Percentiles rank a stretch among this genome's conserved stretches.
Conservation (phyloP, 2,113 vertebrate species). For the Cyanoliseus patagonus region DNA sequence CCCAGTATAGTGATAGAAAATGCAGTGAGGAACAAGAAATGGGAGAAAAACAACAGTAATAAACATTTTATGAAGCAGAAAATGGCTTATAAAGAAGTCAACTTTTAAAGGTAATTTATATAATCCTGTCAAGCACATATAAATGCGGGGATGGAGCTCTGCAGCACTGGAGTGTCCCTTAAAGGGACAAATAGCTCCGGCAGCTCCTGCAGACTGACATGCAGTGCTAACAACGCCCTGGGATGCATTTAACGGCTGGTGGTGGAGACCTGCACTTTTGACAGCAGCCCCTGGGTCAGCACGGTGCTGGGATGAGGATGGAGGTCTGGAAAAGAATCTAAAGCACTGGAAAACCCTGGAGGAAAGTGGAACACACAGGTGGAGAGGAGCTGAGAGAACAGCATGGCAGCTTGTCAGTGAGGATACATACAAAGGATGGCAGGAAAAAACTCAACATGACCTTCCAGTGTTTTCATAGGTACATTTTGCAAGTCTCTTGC, state of each 20-base stretch:
- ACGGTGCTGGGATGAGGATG: neutral
- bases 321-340: neutral
- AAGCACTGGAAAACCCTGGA: neutral
- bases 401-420: neutral
- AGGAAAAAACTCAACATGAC: neutral
- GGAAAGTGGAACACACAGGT: accelerated
- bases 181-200: neutral
- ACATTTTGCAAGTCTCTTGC: neutral
- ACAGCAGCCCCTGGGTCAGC: neutral
- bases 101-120: constrained; percentile 70
- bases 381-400: neutral
- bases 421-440: neutral
- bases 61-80: constrained; percentile 72
- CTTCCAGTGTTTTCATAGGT: constrained; percentile 1
- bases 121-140: constrained; percentile 51
- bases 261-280: neutral
- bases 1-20: neutral
- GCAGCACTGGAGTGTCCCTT: neutral
- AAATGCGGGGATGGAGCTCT: neutral
- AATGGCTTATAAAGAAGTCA: constrained; percentile 73
- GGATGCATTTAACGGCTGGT: accelerated
- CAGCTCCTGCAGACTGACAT: neutral
- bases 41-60: constrained; percentile 66
- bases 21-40: neutral
- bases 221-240: neutral